phyloP scores from a whole-genome alignment of 2,888 invertebrate genomes.

The Andrena chrysosceles region DNA sequence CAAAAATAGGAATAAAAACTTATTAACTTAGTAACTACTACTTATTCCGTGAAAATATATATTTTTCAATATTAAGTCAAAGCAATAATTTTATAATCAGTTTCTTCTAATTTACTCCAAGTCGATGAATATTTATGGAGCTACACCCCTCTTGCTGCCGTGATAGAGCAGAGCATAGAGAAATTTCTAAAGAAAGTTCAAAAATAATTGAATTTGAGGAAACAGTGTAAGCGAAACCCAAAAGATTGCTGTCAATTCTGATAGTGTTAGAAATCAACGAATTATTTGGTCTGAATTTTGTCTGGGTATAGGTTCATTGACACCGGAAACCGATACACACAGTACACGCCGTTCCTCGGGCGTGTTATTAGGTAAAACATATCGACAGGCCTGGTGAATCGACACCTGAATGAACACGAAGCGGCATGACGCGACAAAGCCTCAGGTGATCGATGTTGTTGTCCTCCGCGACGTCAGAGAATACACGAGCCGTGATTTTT shows the following conservation, averaged over 20 bases:
- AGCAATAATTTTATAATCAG: too few relatives aligned
- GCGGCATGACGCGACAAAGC: constrained; percentile 79
- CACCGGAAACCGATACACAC: constrained; percentile 21
- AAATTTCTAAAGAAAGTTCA: too few relatives aligned
- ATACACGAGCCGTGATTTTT: constrained; percentile 40
- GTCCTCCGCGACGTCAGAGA: constrained; percentile 36
- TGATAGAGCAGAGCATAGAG: too few relatives aligned
- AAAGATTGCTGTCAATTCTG: neutral
- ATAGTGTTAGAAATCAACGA: neutral
- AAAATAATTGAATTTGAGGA: too few relatives aligned
- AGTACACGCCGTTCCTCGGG: constrained; percentile 32
- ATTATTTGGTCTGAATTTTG: neutral
- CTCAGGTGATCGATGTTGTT: constrained; percentile 78
- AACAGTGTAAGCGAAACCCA: too few relatives aligned
- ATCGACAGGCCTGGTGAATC: constrained; percentile 74
- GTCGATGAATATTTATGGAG: too few relatives aligned
- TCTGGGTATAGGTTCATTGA: neutral
- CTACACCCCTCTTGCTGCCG: too few relatives aligned
- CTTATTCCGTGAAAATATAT: too few relatives aligned
- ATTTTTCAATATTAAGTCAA: too few relatives aligned
- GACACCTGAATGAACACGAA: constrained; percentile 73
- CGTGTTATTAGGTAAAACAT: constrained; percentile 70
- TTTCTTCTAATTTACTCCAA: too few relatives aligned
- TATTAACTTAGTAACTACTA: too few relatives aligned
- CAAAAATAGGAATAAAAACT: too few relatives aligned